phyloP scores from a whole-genome alignment of 2,797 vertebrate genomes.

The Hoplostethus mediterraneus region DNA sequence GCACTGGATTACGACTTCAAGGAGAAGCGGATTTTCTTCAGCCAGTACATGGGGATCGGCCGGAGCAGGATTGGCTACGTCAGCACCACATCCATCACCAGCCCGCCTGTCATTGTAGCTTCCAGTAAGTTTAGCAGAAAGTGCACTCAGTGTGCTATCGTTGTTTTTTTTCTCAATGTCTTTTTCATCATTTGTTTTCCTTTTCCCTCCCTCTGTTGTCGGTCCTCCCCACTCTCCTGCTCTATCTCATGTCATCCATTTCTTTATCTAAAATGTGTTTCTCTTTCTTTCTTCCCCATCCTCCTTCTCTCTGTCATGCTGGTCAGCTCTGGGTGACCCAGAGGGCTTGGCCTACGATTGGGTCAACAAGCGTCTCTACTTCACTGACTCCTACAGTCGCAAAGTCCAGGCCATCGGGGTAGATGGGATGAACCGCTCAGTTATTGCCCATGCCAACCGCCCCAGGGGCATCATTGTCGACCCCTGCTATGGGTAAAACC shows the following conservation, averaged over 20 bases:
- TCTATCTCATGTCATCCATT: neutral
- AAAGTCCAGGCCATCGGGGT: conserved; percentile 89
- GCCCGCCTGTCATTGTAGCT: conserved; percentile 82
- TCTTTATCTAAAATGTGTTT: neutral
- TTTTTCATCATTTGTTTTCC: neutral
- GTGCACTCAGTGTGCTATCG: neutral
- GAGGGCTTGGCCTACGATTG: conserved; percentile 95
- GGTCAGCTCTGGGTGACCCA: conserved; percentile 87
- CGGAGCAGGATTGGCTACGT: conserved; percentile 90
- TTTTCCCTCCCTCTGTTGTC: neutral
- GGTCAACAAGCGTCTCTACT: conserved; percentile 93
- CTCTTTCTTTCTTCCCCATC: neutral
- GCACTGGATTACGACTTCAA: conserved; percentile 90
- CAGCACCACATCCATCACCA: conserved; percentile 76
- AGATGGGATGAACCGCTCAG: conserved; percentile 87
- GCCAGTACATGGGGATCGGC: conserved; percentile 81
- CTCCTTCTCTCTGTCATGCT: conserved; percentile 10
- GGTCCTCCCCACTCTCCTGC: neutral
- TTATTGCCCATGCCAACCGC: conserved; percentile 85
- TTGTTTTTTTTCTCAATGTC: neutral
- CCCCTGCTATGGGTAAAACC: conserved; percentile 92
- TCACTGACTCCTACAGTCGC: conserved; percentile 88
- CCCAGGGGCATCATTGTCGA: conserved; percentile 91
- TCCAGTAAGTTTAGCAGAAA: conserved; percentile 80
- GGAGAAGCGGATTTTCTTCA: conserved; percentile 90